These are phyloP conservation scores for Trichoplusia ni DNA, from an alignment of 1,140 invertebrate species.

Conservation along the genomic window DNA sequence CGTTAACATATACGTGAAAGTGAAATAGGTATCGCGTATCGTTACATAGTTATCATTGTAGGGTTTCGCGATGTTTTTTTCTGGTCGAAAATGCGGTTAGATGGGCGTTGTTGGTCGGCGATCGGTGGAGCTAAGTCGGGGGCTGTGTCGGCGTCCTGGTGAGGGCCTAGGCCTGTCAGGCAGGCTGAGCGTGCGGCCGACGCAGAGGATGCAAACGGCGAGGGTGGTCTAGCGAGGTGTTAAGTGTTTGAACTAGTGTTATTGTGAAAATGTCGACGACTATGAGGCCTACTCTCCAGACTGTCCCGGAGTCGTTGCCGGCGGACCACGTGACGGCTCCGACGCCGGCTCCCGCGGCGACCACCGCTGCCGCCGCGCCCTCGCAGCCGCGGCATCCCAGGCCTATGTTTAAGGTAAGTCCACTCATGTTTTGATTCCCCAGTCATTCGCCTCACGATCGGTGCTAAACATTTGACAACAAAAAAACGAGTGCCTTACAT, in stretches of 20 bases:
- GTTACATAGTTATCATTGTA: slow-evolving; percentile 45
- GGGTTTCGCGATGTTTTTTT: slow-evolving; percentile 68
- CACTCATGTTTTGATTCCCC: slow-evolving; percentile 40
- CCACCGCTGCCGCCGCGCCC: slow-evolving; percentile 66
- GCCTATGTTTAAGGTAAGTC: slow-evolving; percentile 80
- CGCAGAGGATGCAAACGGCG: slow-evolving; percentile 72
- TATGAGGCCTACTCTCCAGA: slow-evolving; percentile 97
- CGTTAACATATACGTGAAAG: slow-evolving; percentile 77
- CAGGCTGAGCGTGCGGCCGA: slow-evolving; percentile 52
- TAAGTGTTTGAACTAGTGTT: slow-evolving; percentile 65
- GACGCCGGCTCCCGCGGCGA: slow-evolving; percentile 67
- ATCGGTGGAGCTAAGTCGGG: slow-evolving; percentile 58
- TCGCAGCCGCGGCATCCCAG: slow-evolving; percentile 74
- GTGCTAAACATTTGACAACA: slow-evolving; percentile 1
- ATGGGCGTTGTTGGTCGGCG: slow-evolving; percentile 74
- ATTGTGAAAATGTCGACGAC: slow-evolving; percentile 88
- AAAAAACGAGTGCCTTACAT: slow-evolving; percentile 18
- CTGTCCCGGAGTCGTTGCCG: slow-evolving; percentile 97
- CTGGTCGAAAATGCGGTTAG: slow-evolving; percentile 75
- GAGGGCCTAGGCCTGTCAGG: slow-evolving; percentile 61
- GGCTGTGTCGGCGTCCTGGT: slow-evolving; percentile 50
- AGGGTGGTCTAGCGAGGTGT: slow-evolving; percentile 68
- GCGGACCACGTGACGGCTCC: slow-evolving; percentile 90
- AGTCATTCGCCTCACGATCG: slow-evolving; percentile 37
- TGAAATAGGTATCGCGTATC: slow-evolving; percentile 62